A percentile compares a stretch with the other conserved stretches of the same genome.
Evolutionary conservation across 2,888 invertebrate species (phyloP).

Genomic region (Trissoscelio sp.): DNA sequence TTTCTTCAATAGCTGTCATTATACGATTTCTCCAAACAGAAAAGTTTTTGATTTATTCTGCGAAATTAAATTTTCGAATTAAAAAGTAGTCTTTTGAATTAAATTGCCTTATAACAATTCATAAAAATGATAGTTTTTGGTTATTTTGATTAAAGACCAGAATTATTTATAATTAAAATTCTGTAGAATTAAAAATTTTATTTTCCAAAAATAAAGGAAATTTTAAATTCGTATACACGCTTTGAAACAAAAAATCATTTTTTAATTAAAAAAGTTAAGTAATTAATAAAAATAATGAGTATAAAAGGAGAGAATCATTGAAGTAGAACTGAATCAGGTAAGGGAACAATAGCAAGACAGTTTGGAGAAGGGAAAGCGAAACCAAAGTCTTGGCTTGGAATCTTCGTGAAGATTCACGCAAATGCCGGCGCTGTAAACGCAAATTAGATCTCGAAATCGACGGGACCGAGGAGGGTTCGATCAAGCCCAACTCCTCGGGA

Average conservation of each 20-base stretch:
- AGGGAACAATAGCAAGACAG: conserved; percentile 48
- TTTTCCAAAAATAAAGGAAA: no score
- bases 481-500: conserved; percentile 72
- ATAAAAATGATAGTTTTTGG: no score
- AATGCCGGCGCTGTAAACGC: conserved; percentile 73
- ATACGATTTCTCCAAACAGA: no score
- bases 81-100: no score
- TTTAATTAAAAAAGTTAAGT: not conserved
- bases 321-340: conserved; percentile 42
- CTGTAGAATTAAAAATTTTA: no score
- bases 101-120: no score
- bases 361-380: conserved; percentile 35
- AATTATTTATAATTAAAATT: no score
- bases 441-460: conserved; percentile 79
- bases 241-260: not conserved
- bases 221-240: no score
- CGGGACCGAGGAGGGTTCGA: conserved; percentile 70
- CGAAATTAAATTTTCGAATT: no score
- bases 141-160: no score
- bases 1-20: no score
- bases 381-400: conserved; percentile 50
- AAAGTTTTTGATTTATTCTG: no score
- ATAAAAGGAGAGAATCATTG: conserved; percentile 20
- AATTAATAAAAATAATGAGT: not conserved
- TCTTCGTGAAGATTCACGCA: conserved; percentile 57